Evolutionary conservation across 2,113 vertebrate genomes (phyloP).

Genomic region (Ophthalmolycus amberensis): DNA sequence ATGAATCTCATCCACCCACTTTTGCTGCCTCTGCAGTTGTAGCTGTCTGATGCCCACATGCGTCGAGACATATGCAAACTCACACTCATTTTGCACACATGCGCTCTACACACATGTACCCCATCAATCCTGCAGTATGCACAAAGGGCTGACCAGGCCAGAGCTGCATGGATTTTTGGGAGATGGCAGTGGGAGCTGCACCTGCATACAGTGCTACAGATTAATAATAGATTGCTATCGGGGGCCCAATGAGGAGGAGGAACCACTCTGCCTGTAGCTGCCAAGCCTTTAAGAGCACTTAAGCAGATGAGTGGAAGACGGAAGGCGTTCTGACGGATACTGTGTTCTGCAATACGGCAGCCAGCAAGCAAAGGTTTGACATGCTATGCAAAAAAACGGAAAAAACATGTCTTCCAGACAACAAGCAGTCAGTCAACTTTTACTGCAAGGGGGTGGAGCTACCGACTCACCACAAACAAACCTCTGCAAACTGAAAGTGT

Average conservation of each 20-base stretch:
- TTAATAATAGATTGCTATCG: constrained; percentile 79
- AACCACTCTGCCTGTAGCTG: constrained; percentile 52
- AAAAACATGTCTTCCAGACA: constrained; percentile 1
- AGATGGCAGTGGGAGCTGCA: constrained; percentile 60
- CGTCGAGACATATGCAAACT: constrained; percentile 37
- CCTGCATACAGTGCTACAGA: constrained; percentile 75
- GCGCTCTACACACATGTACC: not conserved
- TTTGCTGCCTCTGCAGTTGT: constrained; percentile 59
- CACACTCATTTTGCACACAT: constrained; percentile 10
- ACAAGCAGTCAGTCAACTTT: not conserved
- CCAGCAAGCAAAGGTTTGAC: constrained; percentile 39
- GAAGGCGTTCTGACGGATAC: constrained; percentile 45
- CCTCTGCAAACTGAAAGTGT: not conserved
- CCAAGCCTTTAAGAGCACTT: constrained; percentile 75
- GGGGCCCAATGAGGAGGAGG: constrained; percentile 57
- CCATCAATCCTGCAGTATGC: constrained; percentile 19
- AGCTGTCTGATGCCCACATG: constrained; percentile 24
- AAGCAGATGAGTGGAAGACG: constrained; percentile 72
- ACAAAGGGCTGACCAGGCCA: constrained; percentile 57
- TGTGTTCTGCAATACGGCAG: constrained; percentile 39
- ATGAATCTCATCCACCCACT: constrained; percentile 44
- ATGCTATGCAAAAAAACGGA: not conserved
- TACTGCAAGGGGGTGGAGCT: not conserved
- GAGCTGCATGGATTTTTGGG: constrained; percentile 67
- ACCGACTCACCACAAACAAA: not conserved